Conservation (phyloP, 2,113 vertebrate species). For the Calyptomena viridis region DNA sequence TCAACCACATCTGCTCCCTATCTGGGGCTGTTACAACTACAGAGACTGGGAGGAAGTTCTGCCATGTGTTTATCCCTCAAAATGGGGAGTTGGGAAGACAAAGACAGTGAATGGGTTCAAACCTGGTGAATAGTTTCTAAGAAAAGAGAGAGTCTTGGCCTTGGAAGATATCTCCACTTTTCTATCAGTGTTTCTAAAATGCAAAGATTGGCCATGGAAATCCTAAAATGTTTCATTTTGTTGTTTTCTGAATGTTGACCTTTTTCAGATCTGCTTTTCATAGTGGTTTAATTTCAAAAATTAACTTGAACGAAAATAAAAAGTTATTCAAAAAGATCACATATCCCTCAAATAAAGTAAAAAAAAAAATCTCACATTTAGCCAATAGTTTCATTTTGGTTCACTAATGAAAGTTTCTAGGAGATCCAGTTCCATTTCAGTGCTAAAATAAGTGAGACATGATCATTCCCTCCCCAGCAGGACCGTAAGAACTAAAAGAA, state of each 20-base stretch:
- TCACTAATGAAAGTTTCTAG: neutral
- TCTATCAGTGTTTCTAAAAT: neutral
- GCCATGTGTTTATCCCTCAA: neutral
- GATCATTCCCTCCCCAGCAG: neutral
- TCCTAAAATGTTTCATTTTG: neutral
- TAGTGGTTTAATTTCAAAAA: neutral
- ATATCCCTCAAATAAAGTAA: neutral
- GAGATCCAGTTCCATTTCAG: neutral
- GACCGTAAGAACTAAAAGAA: neutral
- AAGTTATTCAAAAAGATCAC: neutral
- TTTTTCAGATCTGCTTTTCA: neutral
- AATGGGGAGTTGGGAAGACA: neutral
- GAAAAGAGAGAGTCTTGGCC: neutral
- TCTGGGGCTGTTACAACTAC: neutral
- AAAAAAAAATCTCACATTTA: neutral
- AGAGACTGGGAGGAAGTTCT: neutral
- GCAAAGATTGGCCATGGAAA: neutral
- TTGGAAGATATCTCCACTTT: neutral
- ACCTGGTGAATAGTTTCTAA: neutral
- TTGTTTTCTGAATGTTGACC: neutral
- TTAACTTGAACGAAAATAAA: neutral
- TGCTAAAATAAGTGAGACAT: neutral
- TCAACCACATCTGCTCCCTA: neutral
- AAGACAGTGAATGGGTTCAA: neutral
- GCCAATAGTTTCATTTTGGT: neutral